phyloP scores from a whole-genome alignment of 2,113 vertebrate species.

The Cebus imitator region DNA sequence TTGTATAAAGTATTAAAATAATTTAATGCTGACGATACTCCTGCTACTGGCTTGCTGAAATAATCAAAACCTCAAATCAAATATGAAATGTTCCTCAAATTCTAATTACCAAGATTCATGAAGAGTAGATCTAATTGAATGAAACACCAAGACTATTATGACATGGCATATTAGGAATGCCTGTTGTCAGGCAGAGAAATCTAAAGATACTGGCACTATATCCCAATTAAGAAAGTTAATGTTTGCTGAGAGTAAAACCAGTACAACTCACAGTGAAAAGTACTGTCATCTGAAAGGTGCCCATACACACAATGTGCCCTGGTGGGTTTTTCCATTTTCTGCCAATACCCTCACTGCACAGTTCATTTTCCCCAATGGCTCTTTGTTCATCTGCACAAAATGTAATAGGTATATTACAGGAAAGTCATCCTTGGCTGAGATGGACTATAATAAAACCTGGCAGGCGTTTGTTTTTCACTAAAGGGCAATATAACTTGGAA shows the following conservation, averaged over 20 bases:
- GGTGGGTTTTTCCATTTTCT: background rate
- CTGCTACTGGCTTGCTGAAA: background rate
- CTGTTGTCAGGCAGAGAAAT: background rate
- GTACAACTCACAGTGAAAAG: background rate
- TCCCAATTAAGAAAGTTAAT: background rate
- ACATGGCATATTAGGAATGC: background rate
- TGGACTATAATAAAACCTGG: background rate
- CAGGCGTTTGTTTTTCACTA: background rate
- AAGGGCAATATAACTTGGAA: background rate
- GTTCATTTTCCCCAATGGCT: background rate
- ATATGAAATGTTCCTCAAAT: conserved; percentile 18
- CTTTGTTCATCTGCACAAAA: background rate
- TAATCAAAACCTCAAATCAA: conserved; percentile 31
- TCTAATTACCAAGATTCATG: background rate
- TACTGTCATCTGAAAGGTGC: background rate
- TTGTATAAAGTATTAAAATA: background rate
- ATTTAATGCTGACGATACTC: background rate
- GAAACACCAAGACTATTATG: background rate
- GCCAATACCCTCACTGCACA: background rate
- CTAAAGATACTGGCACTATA: background rate
- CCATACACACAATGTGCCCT: background rate
- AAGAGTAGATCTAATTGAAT: background rate
- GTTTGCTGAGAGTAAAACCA: conserved; percentile 5
- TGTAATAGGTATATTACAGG: background rate
- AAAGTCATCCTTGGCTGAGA: background rate